Evolutionary conservation across 1,140 invertebrate genomes (phyloP).

Genomic region (Hydropsyche tenuis): DNA sequence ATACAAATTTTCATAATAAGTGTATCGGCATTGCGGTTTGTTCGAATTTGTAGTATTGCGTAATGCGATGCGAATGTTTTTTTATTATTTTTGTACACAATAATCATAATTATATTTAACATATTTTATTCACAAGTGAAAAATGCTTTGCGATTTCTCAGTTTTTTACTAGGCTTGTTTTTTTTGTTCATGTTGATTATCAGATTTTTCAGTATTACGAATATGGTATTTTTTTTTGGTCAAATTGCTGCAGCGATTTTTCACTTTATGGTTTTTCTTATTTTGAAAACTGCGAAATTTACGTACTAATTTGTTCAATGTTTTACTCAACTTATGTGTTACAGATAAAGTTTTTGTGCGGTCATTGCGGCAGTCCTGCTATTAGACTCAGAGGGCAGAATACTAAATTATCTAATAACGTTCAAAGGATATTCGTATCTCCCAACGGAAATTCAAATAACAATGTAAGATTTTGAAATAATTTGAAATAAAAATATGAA

Average conservation of each 20-base stretch:
- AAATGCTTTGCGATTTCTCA: no score
- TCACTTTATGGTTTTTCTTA: neutral
- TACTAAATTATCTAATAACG: constrained; percentile 42
- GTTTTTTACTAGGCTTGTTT: no score
- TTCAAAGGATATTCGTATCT: constrained; percentile 2
- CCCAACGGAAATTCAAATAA: constrained; percentile 24
- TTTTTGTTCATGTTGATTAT: no score
- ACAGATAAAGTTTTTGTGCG: constrained; percentile 74
- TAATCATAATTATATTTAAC: no score
- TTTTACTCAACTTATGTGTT: neutral
- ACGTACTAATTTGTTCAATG: no score
- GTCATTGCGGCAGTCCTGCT: constrained; percentile 74
- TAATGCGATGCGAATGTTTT: no score
- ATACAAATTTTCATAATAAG: neutral
- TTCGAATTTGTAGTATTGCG: neutral
- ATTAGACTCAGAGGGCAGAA: constrained; percentile 66
- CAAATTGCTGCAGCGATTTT: neutral
- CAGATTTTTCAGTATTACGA: neutral
- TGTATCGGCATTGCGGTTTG: neutral
- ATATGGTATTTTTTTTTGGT: neutral
- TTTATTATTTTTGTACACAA: no score
- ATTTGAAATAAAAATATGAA: no score
- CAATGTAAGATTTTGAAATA: constrained; percentile 19
- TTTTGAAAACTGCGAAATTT: neutral
- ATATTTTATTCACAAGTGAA: no score